Base-by-base conservation (phyloP, 2,113 vertebrate species). In the Nycticryphes semicollaris region DNA sequence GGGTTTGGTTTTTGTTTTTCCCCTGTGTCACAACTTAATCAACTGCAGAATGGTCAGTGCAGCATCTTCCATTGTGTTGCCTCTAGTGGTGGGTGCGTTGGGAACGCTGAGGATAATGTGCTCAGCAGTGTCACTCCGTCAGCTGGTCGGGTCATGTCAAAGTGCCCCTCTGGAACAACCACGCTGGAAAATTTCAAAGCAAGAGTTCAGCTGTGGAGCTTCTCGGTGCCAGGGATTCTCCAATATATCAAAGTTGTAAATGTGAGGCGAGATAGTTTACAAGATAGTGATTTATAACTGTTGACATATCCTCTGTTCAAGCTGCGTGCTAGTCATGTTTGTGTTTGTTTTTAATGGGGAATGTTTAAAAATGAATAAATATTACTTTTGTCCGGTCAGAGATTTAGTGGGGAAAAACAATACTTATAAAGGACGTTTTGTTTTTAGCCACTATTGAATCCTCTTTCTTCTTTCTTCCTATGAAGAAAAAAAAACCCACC, bases 351-450 rank as follows among this genome's bases (percentile, higher is more conserved):
- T 88, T 30, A 73, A 66, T 80, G 90, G 85, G 59, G 62, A 83
- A 43, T 69, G 92, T 94, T 97, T 94, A 68, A 94, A 96, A 94
- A 63, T 23, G 90, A 60, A 90, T 87, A 97, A 96, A 96, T 83
- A 90, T 82, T 76, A 68, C 94, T 94, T 95, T 83, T 90, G 67
- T 87, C 73, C 93, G 91, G 89, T 83, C 54, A 33, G 17, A 91
- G 70, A 66, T 83, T 68, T 25, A 37, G 54, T 66, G 74, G 28
- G 53, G 50, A 31, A 78, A 48, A 87, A 21, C 76, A 72, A 24
- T 60, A 15, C 54, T 84, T 57, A 45, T 9, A 89, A 94, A 91
- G 53, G 78, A 66, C 73, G 66, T 78, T 92, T 93, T 96, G 87
- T 69, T 93, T 78, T 87, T 7, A 59, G 70, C 83, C 81, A 68